phyloP scores from a whole-genome alignment of 2,797 vertebrate species.

The Takifugu ocellatus region DNA sequence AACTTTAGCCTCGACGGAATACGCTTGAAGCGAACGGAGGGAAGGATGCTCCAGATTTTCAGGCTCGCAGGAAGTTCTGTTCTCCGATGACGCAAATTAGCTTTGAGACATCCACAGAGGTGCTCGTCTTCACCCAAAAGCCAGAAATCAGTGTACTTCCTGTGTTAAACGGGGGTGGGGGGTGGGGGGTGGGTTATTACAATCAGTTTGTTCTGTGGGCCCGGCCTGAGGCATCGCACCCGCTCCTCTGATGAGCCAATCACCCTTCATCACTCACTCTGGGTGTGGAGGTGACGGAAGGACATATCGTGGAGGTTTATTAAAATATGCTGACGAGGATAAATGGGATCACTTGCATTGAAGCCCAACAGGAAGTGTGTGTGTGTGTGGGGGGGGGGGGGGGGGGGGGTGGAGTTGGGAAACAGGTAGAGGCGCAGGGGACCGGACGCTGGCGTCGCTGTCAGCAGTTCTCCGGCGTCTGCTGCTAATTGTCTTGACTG shows the following conservation, averaged over 20 bases:
- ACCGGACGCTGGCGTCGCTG: conserved; percentile 41
- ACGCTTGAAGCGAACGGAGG: conserved; percentile 40
- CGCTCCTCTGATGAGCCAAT: too few species aligned
- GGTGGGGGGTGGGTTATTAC: conserved; percentile 3
- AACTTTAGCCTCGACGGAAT: conserved; percentile 43
- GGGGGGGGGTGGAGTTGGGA: background rate
- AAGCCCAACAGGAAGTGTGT: background rate
- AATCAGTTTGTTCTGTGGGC: conserved; percentile 32
- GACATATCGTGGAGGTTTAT: conserved; percentile 32
- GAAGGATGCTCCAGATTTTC: conserved; percentile 36
- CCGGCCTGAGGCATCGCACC: background rate
- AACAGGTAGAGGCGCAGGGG: conserved; percentile 16
- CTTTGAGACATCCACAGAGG: conserved; percentile 27
- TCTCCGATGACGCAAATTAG: conserved; percentile 36
- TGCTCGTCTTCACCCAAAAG: conserved; percentile 23
- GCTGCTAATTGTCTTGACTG: conserved; percentile 72
- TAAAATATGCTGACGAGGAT: conserved; percentile 37
- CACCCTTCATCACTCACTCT: conserved; percentile 20
- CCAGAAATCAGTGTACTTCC: conserved; percentile 38
- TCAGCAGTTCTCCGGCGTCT: conserved; percentile 49
- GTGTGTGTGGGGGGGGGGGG: background rate
- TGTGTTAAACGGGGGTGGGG: conserved; percentile 18
- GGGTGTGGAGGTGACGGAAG: conserved; percentile 6
- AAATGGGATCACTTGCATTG: conserved; percentile 21
- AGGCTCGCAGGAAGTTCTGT: conserved; percentile 23